Conservation (phyloP, 2,797 vertebrate genomes). For the Trachurus trachurus region DNA sequence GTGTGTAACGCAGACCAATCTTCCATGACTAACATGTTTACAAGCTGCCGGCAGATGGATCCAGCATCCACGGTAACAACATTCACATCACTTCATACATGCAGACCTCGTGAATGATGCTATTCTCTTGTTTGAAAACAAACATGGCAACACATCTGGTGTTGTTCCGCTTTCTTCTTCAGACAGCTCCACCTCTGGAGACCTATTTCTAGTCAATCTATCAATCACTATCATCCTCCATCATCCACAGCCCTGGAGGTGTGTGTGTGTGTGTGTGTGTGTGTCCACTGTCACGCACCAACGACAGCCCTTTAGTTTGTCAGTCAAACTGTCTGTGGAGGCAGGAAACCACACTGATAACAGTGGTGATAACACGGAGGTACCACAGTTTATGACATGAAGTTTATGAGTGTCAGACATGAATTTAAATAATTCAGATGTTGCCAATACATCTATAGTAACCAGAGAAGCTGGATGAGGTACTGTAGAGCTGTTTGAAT, state of each 20-base stretch:
- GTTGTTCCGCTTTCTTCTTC: slow-evolving; percentile 10
- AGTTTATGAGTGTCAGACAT: background rate
- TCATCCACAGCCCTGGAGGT: background rate
- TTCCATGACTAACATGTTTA: slow-evolving; percentile 31
- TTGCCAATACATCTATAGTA: background rate
- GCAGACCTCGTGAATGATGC: background rate
- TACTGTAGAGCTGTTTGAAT: background rate
- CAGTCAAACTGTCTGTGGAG: slow-evolving; percentile 40
- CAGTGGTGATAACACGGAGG: too few relatives aligned
- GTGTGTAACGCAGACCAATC: background rate
- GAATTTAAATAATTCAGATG: slow-evolving; percentile 1
- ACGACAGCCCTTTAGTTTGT: slow-evolving; percentile 38
- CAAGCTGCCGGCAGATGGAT: slow-evolving; percentile 22
- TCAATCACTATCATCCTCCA: slow-evolving; percentile 10
- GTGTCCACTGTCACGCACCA: slow-evolving; percentile 28
- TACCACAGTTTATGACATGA: background rate
- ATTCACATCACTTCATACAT: background rate
- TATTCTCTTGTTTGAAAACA: slow-evolving; percentile 30
- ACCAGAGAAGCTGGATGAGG: background rate
- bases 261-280: slow-evolving; percentile 33
- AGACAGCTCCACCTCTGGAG: slow-evolving; percentile 26
- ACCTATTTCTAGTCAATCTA: slow-evolving; percentile 13
- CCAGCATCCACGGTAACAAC: slow-evolving; percentile 1
- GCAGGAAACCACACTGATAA: slow-evolving; percentile 8
- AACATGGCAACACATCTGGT: slow-evolving; percentile 20